Base-by-base conservation (phyloP, 1,140 invertebrate genomes). In the Aleiodes sp. region DNA sequence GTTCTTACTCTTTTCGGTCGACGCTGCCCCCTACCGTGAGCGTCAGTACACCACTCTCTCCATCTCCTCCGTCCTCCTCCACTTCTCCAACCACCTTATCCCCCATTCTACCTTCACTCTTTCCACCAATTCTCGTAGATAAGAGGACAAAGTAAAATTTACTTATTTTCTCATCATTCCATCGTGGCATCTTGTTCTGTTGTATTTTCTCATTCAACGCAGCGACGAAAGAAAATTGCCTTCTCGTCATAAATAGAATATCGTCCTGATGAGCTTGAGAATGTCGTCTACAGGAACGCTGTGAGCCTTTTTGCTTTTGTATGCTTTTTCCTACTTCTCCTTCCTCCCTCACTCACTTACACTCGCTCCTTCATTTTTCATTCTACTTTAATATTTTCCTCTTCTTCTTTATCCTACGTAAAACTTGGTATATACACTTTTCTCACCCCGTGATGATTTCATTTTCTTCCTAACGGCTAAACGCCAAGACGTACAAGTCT, bases 131-230 rank as follows among this genome's bases (percentile, higher is more conserved):
- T 66, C 66, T 59, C 60, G 67, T 60, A 75, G 72, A 73, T 68
- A 73, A 75, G 65, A 70, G 69, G 68, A 64, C 75, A 75, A 78
- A 80, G 76, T 82, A 75, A 84, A 86, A 86, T 86, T 81, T 76
- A 80, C 81, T 86, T 86, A 85, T 84, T 83, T 86, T 85, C 78
- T 71, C 82, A 84, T 84, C 81, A 80, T 78, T 80, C 77, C 78
- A 73, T 64, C 79, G 78, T 77, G 76, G 80, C 84, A 82, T 84
- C 81, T 84, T 85, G 82, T 84, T 78, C 28, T 76, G 73, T 76
- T 77, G 76, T 74, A 75, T 82, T 80, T 78, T 82, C 79, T 82
- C 80, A 79, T 80, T 76, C 73, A 62, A 60, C 67, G 71, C 71
- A 59, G 61, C 76, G 67, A 35, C 35, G 71, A 80, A 84, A 82